A percentile compares a stretch with the other conserved stretches of the same genome.
phyloP scores from a whole-genome alignment of 2,888 invertebrate genomes.

The Cyaniris semiargus region DNA sequence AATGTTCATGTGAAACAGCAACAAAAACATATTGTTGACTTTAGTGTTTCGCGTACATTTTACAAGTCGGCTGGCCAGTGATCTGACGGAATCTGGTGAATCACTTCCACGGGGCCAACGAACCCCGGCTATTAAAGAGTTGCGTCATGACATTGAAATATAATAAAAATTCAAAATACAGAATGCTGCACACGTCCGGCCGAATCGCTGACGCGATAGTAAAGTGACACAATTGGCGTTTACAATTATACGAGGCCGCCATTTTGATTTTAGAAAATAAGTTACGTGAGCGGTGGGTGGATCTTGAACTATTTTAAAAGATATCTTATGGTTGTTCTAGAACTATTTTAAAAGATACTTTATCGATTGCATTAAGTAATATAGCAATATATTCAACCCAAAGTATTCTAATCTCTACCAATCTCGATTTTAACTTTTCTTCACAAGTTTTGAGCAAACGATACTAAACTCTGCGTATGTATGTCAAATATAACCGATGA shows the following conservation, averaged over 20 bases:
- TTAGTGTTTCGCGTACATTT: constrained; percentile 10
- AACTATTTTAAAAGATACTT: too few relatives aligned
- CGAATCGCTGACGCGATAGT: constrained; percentile 5
- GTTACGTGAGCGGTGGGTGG: constrained; percentile 26
- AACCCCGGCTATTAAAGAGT: constrained; percentile 5
- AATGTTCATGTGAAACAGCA: background rate
- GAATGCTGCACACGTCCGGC: constrained; percentile 14
- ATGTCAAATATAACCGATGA: background rate
- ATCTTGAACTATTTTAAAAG: background rate
- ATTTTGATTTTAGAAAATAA: constrained; percentile 18
- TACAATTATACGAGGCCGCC: constrained; percentile 11
- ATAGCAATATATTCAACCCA: background rate
- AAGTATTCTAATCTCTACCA: background rate
- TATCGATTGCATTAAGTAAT: background rate
- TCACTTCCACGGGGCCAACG: constrained; percentile 1
- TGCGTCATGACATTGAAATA: constrained; percentile 22
- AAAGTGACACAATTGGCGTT: constrained; percentile 12
- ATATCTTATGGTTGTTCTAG: too few relatives aligned
- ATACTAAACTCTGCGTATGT: background rate
- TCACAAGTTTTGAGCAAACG: background rate
- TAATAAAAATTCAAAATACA: constrained; percentile 7
- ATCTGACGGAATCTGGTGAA: constrained; percentile 19
- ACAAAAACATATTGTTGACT: constrained; percentile 16
- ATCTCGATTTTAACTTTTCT: background rate
- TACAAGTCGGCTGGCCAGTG: constrained; percentile 8